Conservation (phyloP, 2,888 invertebrate genomes). For the Tiphia femorata region DNA sequence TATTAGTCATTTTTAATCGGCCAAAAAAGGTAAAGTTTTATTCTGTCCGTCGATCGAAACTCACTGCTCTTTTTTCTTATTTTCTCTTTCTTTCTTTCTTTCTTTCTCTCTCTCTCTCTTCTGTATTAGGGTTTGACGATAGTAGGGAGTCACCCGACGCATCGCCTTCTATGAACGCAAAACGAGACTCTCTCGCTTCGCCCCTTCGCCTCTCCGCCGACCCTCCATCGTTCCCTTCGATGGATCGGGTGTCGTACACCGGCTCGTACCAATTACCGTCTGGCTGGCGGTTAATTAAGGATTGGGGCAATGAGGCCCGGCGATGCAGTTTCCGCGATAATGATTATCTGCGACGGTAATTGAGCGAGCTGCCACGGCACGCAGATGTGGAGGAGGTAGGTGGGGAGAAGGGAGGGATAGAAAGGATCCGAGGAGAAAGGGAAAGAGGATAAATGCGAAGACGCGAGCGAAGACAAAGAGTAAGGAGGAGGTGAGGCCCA, state of each 20-base stretch:
- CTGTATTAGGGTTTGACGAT: no score
- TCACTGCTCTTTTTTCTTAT: no score
- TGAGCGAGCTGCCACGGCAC: conserved; percentile 49
- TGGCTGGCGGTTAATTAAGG: conserved; percentile 60
- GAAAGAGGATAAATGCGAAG: conserved; percentile 1
- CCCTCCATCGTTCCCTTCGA: conserved; percentile 44
- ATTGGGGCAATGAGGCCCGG: conserved; percentile 62
- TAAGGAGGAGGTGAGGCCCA: neutral
- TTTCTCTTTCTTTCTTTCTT: no score
- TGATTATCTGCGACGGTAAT: conserved; percentile 61
- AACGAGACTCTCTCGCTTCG: no score
- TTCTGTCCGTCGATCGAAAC: no score
- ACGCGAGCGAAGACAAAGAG: conserved; percentile 10
- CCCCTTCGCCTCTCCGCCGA: neutral
- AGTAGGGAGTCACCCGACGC: no score
- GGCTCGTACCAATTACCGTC: conserved; percentile 59
- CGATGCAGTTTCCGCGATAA: conserved; percentile 62
- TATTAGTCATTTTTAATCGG: no score
- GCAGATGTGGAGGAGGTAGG: conserved; percentile 37
- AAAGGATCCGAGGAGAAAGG: neutral
- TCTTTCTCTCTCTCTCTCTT: no score
- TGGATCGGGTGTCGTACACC: conserved; percentile 48
- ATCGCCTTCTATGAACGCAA: no score
- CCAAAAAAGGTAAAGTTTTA: no score
- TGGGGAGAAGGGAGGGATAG: conserved; percentile 10